These are phyloP conservation scores for Rhincodon typus DNA, from an alignment of 2,797 vertebrate genomes.

Conservation along the genomic window DNA sequence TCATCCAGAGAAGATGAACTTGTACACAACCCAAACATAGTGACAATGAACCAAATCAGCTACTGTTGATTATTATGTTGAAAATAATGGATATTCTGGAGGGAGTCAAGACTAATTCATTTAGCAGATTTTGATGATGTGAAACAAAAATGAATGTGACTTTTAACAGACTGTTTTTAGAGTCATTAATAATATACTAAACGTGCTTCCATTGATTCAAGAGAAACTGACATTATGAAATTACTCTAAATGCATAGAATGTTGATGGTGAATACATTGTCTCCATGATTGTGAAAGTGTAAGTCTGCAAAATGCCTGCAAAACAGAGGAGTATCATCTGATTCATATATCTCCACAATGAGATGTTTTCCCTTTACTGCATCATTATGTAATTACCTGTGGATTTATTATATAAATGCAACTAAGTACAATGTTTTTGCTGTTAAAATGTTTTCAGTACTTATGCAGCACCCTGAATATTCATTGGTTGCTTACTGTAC, in stretches of 20 bases:
- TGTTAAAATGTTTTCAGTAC: neutral
- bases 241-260: neutral
- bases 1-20: neutral
- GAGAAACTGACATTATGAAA: neutral
- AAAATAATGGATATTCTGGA: neutral
- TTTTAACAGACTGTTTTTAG: neutral
- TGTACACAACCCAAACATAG: neutral
- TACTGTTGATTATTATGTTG: neutral
- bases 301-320: neutral
- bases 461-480: neutral
- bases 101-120: conserved; percentile 7
- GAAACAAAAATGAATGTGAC: neutral
- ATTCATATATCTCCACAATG: neutral
- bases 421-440: neutral
- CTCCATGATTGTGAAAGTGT: neutral
- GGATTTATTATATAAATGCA: neutral
- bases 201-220: neutral
- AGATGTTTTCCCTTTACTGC: neutral
- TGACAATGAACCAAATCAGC: neutral
- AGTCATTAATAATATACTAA: neutral
- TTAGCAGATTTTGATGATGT: neutral
- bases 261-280: neutral
- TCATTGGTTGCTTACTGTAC: conserved; percentile 2
- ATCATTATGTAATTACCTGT: neutral
- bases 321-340: neutral